Evolutionary conservation across 2,797 vertebrate genomes (phyloP).

Genomic region (Perodicticus potto): DNA sequence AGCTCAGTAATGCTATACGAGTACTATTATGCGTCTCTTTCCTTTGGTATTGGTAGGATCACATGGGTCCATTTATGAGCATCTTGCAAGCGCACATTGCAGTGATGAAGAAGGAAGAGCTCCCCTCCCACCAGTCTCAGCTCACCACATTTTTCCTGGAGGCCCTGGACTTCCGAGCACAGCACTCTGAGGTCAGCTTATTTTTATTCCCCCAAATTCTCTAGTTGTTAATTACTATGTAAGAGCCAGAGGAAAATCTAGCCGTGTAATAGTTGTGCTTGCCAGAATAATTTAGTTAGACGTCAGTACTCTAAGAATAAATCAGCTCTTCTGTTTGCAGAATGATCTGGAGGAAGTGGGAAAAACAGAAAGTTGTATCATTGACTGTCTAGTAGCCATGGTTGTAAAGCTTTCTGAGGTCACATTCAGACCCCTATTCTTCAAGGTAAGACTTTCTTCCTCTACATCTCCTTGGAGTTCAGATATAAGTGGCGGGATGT

Average conservation of each 20-base stretch:
- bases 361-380: conserved; percentile 90
- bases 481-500: neutral
- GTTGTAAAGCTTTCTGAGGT: conserved; percentile 97
- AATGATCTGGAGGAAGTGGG: conserved; percentile 91
- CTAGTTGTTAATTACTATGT: neutral
- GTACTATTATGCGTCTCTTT: too few species aligned
- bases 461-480: neutral
- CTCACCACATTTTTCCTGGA: conserved; percentile 95
- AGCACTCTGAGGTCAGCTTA: conserved; percentile 90
- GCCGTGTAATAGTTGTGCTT: neutral
- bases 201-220: neutral
- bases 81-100: conserved; percentile 94
- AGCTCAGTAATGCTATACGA: too few species aligned
- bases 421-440: conserved; percentile 97
- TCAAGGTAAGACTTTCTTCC: conserved; percentile 91
- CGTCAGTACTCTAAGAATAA: conserved; percentile 5
- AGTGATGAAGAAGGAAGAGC: conserved; percentile 93
- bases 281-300: neutral
- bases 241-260: neutral
- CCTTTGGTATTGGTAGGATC: conserved; percentile 86
- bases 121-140: conserved; percentile 93
- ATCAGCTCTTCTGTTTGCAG: conserved; percentile 85
- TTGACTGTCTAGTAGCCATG: conserved; percentile 94
- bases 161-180: conserved; percentile 93
- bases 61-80: conserved; percentile 92